These are phyloP conservation scores for Muntiacus muntjak DNA, from an alignment of 2,113 vertebrate genomes.

Conservation along the genomic window DNA sequence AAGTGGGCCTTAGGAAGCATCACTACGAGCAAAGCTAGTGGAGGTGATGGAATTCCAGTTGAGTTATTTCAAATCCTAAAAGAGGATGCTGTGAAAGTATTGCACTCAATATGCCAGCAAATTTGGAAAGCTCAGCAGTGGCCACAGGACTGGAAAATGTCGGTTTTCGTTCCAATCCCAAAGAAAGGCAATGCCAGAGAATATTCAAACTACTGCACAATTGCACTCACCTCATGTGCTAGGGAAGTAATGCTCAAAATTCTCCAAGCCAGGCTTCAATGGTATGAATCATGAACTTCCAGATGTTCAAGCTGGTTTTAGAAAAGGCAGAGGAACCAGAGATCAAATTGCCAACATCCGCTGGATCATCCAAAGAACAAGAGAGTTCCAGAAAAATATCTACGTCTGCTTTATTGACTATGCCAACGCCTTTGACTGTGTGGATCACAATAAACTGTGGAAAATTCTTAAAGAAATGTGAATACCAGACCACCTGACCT, in stretches of 20 bases:
- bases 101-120: background rate
- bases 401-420: background rate
- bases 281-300: background rate
- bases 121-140: background rate
- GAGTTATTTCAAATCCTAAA: background rate
- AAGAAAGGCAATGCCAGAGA: background rate
- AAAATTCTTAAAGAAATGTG: background rate
- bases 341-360: background rate
- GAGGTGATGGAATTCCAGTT: background rate
- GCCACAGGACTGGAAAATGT: background rate
- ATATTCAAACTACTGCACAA: rapidly evolving
- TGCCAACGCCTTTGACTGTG: background rate
- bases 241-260: background rate
- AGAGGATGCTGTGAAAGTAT: background rate
- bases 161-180: background rate
- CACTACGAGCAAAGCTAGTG: background rate
- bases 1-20: background rate
- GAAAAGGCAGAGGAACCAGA: background rate
- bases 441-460: background rate
- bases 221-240: background rate
- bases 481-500: background rate
- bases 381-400: background rate
- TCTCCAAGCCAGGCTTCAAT: background rate
- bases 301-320: background rate
- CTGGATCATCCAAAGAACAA: rapidly evolving